Evolutionary conservation across 2,797 vertebrate genomes (phyloP), one percentile per base, ranked within the genome.

Genomic region (Rhodeus uyekii): DNA sequence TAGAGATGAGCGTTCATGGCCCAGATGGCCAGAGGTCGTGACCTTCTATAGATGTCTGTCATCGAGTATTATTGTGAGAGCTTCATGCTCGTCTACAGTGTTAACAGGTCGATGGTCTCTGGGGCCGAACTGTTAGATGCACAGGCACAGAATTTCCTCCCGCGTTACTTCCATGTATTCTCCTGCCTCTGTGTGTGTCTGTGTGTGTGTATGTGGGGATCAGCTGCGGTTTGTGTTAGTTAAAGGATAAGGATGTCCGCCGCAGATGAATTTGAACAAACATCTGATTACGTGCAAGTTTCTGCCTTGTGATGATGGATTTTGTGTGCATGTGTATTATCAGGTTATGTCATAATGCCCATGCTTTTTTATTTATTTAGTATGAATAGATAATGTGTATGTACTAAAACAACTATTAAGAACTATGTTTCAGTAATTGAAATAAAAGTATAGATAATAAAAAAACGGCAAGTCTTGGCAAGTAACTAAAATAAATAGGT

Each of bases 91-190:
- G 24, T 74, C 48, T 74, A 24, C 71, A 46, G 76, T 80, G 75
- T 76, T 73, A 82, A 63, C 81, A 69, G 67, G 58, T 81, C 12
- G 29, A 50, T 60, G 19, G 78, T 85, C 82, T 83, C 80, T 39
- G 63, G 83, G 75, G 83, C 48, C 34, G 3, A 48, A 63, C 42
- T 69, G 67, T 80, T 24, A 80, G 46, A 69, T 50, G 48, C 69
- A 71, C 74, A 60, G 22, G 24, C 58, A 55, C n/a, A 39, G 29
- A 53, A 46, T 48, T 76, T 83, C 69, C 76, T 79, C 65, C 82
- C 80, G 75, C 72, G 46, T 65, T 76, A 86, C 83, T 87, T 88
- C 85, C 85, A 84, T 80, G 80, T 71, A 90, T 88, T 86, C 81
- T 85, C 79, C 1, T 38, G 67, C 34, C 32, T 55, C 18, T 14